These are phyloP conservation scores for Hemiscyllium ocellatum DNA, from an alignment of 2,113 vertebrate species.

Conservation along the genomic window DNA sequence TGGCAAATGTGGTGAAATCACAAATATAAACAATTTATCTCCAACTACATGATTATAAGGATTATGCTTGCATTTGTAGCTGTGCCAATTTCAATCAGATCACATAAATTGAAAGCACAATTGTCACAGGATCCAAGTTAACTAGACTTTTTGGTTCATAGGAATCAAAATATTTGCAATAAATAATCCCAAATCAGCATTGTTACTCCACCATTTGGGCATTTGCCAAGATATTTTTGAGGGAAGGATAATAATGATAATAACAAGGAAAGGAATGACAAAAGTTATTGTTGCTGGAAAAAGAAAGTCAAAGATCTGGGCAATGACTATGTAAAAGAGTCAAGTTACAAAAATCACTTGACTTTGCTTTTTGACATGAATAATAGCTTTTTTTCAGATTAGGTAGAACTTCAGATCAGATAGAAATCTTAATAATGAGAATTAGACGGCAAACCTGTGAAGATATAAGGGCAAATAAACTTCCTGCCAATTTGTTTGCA, in stretches of 20 bases:
- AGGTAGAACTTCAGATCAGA: not conserved
- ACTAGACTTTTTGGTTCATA: not conserved
- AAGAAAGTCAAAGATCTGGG: not conserved
- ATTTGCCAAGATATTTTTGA: not conserved
- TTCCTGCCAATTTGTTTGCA: not conserved
- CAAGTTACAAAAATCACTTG: not conserved
- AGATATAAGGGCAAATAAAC: not conserved
- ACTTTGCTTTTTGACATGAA: not conserved
- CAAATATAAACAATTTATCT: not conserved
- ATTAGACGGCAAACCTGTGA: not conserved
- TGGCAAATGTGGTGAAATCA: not conserved
- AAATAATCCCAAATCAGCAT: not conserved
- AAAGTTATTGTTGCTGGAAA: not conserved
- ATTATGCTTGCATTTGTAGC: not conserved
- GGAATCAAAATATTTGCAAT: slow-evolving; percentile 6
- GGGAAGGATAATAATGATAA: not conserved
- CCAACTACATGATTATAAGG: not conserved
- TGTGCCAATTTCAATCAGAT: not conserved
- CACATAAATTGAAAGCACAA: not conserved
- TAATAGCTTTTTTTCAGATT: not conserved
- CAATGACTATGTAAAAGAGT: not conserved
- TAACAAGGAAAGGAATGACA: not conserved
- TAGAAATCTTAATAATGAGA: not conserved
- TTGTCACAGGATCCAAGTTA: not conserved
- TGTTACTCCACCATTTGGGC: not conserved